Percentiles rank a stretch among this genome's conserved stretches.
Conservation (phyloP, 2,888 invertebrate genomes). For the Colostygia pectinataria region DNA sequence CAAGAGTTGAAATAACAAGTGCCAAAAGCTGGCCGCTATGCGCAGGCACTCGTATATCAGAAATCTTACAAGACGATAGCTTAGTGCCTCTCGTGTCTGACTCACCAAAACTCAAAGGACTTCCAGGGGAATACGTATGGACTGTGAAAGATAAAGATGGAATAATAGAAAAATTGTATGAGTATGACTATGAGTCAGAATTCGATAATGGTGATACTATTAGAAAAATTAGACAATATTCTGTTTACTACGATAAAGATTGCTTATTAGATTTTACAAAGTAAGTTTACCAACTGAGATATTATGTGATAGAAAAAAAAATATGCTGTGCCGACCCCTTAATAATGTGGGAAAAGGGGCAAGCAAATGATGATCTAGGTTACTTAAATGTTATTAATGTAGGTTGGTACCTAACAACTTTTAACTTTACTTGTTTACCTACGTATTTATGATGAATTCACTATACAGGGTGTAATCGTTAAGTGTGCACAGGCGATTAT, state of each 20-base stretch:
- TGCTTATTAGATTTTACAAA: slow-evolving; percentile 62
- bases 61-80: slow-evolving; percentile 41
- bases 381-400: no score
- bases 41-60: slow-evolving; percentile 32
- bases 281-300: slow-evolving; percentile 45
- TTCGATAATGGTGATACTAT: slow-evolving; percentile 63
- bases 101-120: slow-evolving; percentile 58
- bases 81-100: slow-evolving; percentile 43
- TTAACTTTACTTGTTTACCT: no score
- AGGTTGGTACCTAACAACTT: no score
- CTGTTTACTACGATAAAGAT: slow-evolving; percentile 71
- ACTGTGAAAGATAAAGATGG: slow-evolving; percentile 73
- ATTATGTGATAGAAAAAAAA: no score
- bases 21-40: slow-evolving; percentile 30
- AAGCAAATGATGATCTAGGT: no score
- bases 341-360: no score
- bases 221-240: slow-evolving; percentile 67
- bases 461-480: no score
- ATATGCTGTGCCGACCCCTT: no score
- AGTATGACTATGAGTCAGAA: slow-evolving; percentile 59
- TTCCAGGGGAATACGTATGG: slow-evolving; percentile 71
- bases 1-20: slow-evolving; percentile 12
- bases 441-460: no score
- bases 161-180: slow-evolving; percentile 69
- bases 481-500: no score